Conservation (phyloP, 35 echinoderm and acorn worm genomes). For the Apostichopus parvimensis region DNA sequence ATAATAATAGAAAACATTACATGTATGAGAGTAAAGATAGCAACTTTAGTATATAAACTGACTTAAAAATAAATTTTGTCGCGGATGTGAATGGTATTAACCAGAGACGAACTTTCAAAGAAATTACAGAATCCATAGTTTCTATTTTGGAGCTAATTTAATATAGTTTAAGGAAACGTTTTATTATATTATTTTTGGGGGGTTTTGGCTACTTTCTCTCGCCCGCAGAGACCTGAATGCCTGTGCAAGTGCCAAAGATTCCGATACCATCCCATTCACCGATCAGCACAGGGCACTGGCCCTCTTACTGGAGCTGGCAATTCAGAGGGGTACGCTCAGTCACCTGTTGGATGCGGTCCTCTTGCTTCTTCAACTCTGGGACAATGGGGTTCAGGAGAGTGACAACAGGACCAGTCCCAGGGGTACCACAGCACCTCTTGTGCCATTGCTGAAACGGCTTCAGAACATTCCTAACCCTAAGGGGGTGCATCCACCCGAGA, state of each 20-base stretch:
- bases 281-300: constrained; percentile 95
- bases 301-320: constrained; percentile 84
- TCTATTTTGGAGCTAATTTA: too few relatives aligned
- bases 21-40: too few relatives aligned
- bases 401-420: constrained; percentile 92
- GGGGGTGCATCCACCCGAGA: constrained; percentile 41
- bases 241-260: constrained; percentile 95
- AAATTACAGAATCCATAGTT: too few relatives aligned
- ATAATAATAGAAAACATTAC: too few relatives aligned
- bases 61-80: too few relatives aligned
- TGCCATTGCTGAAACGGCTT: constrained; percentile 86
- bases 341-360: constrained; percentile 88
- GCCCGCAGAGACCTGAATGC: constrained; percentile 89
- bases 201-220: constrained; percentile 1
- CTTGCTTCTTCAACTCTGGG: constrained; percentile 90
- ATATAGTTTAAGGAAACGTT: too few relatives aligned
- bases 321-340: constrained; percentile 91
- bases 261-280: constrained; percentile 87
- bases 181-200: too few relatives aligned
- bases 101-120: too few relatives aligned
- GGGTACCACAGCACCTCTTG: constrained; percentile 88
- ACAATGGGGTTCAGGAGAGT: constrained; percentile 86
- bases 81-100: too few relatives aligned
- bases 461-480: constrained; percentile 84
- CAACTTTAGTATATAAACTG: too few relatives aligned